Conservation (phyloP, 2,797 vertebrate genomes). For the Numenius phaeopus region DNA sequence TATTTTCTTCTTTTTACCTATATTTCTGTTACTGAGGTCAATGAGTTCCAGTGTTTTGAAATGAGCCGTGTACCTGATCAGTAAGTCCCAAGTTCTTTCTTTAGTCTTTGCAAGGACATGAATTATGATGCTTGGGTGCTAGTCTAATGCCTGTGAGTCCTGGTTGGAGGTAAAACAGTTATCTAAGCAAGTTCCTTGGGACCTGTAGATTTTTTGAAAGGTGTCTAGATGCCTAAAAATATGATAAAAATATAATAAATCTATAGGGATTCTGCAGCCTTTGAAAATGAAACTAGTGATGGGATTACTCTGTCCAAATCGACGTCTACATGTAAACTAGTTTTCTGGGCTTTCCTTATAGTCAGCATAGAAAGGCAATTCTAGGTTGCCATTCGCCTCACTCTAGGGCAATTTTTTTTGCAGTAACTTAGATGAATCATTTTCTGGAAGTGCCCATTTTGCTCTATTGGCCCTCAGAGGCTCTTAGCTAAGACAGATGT, state of each 20-base stretch:
- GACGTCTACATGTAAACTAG: background rate
- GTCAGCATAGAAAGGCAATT: background rate
- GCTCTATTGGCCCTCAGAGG: background rate
- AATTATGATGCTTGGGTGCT: background rate
- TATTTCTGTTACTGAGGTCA: background rate
- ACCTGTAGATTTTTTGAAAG: background rate
- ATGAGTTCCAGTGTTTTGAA: background rate
- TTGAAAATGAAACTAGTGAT: background rate
- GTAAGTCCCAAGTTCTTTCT: background rate
- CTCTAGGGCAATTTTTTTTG: background rate
- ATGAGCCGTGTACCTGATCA: background rate
- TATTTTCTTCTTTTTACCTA: background rate
- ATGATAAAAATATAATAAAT: background rate
- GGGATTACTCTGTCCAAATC: background rate
- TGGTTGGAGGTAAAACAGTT: background rate
- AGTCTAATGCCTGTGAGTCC: background rate
- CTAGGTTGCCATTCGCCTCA: background rate
- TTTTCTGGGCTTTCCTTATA: background rate
- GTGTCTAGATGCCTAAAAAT: background rate
- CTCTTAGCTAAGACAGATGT: background rate
- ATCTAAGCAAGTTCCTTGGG: background rate
- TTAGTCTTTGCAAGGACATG: background rate
- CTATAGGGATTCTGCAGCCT: background rate
- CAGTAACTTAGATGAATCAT: background rate
- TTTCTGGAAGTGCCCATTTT: background rate